Evolutionary conservation across 2,888 invertebrate genomes (phyloP), one percentile per base, ranked within the genome.

Genomic region (Perdita meconis): DNA sequence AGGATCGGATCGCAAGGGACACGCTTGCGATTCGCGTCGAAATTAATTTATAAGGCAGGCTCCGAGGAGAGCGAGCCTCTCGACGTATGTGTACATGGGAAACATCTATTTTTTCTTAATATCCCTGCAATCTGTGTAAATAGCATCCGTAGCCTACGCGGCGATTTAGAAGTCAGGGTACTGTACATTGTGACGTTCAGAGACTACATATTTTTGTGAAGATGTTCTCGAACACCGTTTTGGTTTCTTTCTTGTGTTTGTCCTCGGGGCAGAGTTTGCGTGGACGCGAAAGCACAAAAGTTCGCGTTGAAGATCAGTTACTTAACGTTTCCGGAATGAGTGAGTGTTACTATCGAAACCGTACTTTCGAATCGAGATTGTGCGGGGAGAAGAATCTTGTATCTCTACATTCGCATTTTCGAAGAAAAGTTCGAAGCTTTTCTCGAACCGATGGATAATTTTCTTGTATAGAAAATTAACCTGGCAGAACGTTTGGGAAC

Each of bases 201-300:
- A 77, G 64, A 77, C 81, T 88, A 89, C 83, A 82, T 88, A 89
- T 83, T 88, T 88, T 85, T 86, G 67, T 80, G 76, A 77, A 6
- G 51, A 59, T 56, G 65, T 66, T 78, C 2, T 82, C 83, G 26
- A 26, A 22, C 8, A 68, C 61, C 44, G 57, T 40, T 65, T 42
- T 44, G 44, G n/a, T 70, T 40, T 38, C 36, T 44, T 16, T 40
- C 13, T 38, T 57, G 22, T 34, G 47, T 13, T 34, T 42, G 24
- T 66, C 50, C 44, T 34, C 16, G n/a, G 22, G 12, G 19, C 19
- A 26, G 40, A 44, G 36, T 38, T n/a, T 67, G 34, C 40, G 10
- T 36, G 30, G 22, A 64, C 34, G 24, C 50, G 26, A 51, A 64
- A 56, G 71, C 78, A 79, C 82, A 76, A 82, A 81, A 19, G 19